Evolutionary conservation across 2,888 invertebrate species (phyloP).

Genomic region (Lomographa bimaculata): DNA sequence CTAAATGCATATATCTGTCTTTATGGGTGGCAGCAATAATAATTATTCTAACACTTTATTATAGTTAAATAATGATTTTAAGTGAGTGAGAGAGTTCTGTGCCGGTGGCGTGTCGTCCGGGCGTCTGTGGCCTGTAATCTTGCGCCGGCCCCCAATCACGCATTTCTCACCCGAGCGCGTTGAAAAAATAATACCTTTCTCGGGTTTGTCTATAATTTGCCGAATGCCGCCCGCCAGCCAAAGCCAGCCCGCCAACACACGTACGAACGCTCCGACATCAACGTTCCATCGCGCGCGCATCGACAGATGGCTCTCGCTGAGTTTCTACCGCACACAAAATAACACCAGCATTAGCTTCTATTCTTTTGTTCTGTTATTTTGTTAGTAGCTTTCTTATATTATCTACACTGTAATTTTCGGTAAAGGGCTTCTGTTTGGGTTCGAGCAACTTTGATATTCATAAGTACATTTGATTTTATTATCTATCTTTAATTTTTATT

Average conservation of each 20-base stretch:
- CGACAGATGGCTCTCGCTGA: conserved; percentile 31
- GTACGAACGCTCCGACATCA: conserved; percentile 27
- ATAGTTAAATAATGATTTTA: conserved; percentile 76
- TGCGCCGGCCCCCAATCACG: conserved; percentile 78
- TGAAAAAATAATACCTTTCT: conserved; percentile 81
- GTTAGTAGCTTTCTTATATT: conserved; percentile 64
- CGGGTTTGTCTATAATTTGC: conserved; percentile 82
- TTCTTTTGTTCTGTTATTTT: conserved; percentile 62
- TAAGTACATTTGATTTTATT: no score
- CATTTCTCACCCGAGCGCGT: conserved; percentile 82
- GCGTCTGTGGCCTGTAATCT: conserved; percentile 67
- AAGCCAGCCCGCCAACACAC: conserved; percentile 3
- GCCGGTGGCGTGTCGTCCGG: conserved; percentile 74
- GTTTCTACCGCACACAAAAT: conserved; percentile 35
- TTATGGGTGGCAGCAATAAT: conserved; percentile 64
- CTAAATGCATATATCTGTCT: conserved; percentile 23
- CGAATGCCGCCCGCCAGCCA: conserved; percentile 59
- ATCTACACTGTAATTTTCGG: conserved; percentile 52
- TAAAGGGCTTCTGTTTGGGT: conserved; percentile 8
- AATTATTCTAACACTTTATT: conserved; percentile 78
- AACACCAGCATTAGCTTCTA: conserved; percentile 56
- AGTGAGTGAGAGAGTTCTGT: conserved; percentile 66
- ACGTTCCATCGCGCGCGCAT: conserved; percentile 35
- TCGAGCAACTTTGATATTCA: no score
- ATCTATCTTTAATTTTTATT: no score